Evolutionary conservation across 2,888 invertebrate genomes (phyloP).

Genomic region (Thecophora atra): DNA sequence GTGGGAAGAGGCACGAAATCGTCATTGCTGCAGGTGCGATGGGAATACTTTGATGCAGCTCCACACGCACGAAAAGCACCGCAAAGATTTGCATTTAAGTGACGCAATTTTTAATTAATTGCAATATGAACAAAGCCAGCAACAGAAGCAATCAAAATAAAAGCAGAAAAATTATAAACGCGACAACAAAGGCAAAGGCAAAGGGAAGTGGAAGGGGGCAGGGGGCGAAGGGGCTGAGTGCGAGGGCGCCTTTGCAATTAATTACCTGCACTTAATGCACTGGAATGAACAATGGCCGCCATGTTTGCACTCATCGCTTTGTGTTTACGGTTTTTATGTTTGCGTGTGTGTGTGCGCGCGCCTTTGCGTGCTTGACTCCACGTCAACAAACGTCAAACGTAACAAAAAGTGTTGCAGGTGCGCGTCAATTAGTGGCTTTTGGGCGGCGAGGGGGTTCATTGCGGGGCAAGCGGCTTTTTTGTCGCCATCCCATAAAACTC

Average conservation of each 20-base stretch:
- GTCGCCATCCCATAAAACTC: constrained; percentile 6
- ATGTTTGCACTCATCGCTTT: constrained; percentile 9
- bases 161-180: background rate
- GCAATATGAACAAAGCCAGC: constrained; percentile 35
- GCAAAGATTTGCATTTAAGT: constrained; percentile 46
- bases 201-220: background rate
- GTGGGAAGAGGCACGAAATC: background rate
- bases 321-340: too few species aligned
- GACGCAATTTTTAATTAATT: constrained; percentile 50
- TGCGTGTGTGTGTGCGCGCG: constrained; percentile 10
- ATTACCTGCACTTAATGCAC: constrained; percentile 1
- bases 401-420: constrained; percentile 36
- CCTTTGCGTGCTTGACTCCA: constrained; percentile 28
- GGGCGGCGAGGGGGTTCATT: background rate
- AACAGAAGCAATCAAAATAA: background rate
- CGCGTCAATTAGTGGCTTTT: constrained; percentile 26
- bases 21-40: constrained; percentile 32
- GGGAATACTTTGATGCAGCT: constrained; percentile 37
- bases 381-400: constrained; percentile 41
- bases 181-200: background rate
- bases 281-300: constrained; percentile 7
- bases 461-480: background rate
- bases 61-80: constrained; percentile 21
- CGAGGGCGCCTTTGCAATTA: background rate
- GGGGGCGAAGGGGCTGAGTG: background rate